phyloP scores from a whole-genome alignment of 2,888 invertebrate species.

The Idaea biselata region DNA sequence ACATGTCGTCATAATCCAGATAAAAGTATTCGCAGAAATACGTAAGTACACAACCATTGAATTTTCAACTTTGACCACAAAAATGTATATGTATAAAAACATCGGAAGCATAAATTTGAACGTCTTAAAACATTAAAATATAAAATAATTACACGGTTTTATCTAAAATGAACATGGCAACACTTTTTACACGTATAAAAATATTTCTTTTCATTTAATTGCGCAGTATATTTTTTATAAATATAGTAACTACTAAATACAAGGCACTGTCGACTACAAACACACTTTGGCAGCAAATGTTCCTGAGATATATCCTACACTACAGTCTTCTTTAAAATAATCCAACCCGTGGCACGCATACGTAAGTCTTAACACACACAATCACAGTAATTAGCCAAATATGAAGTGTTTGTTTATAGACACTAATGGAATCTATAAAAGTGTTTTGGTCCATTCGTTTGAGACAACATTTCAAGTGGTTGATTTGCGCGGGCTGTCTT shows the following conservation, averaged over 20 bases:
- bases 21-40: conserved; percentile 38
- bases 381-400: conserved; percentile 78
- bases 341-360: conserved; percentile 49
- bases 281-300: conserved; percentile 80
- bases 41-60: conserved; percentile 78
- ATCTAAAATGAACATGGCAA: conserved; percentile 77
- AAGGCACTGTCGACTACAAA: conserved; percentile 82
- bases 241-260: conserved; percentile 70
- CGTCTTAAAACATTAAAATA: conserved; percentile 12
- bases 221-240: conserved; percentile 74
- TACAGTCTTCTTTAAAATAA: conserved; percentile 41
- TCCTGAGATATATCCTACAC: conserved; percentile 46
- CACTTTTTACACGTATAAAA: conserved; percentile 77
- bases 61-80: conserved; percentile 15
- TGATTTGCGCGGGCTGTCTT: conserved; percentile 58
- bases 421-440: conserved; percentile 58
- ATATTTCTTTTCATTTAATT: conserved; percentile 72
- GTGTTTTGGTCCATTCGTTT: conserved; percentile 52
- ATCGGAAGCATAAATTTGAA: conserved; percentile 7
- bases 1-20: conserved; percentile 4
- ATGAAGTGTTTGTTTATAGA: conserved; percentile 73
- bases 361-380: conserved; percentile 56
- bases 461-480: conserved; percentile 66
- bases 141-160: conserved; percentile 41
- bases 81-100: background rate